A percentile compares a stretch with the other conserved stretches of the same genome.
Conservation (phyloP, 2,888 invertebrate genomes). For the Ophioninae sp. region DNA sequence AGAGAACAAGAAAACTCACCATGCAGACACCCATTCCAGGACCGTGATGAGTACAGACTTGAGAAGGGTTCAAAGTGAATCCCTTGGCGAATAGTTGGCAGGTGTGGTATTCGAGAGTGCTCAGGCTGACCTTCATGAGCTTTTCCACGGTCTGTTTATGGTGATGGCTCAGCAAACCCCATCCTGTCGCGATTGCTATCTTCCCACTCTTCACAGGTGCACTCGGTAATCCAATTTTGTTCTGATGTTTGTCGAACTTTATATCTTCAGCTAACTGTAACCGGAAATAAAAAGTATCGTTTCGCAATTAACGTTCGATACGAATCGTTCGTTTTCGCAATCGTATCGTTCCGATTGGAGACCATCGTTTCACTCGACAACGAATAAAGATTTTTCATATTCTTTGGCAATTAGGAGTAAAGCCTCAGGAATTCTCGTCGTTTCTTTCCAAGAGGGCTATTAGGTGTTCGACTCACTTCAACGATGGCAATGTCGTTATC, state of each 20-base stretch:
- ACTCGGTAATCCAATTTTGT: constrained; percentile 39
- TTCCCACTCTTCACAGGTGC: constrained; percentile 1
- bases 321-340: background rate
- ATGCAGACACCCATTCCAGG: constrained; percentile 42
- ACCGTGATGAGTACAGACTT: constrained; percentile 44
- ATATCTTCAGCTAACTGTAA: constrained; percentile 31
- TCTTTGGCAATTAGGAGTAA: no score
- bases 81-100: constrained; percentile 12
- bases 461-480: constrained; percentile 30
- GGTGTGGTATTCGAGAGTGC: background rate
- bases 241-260: constrained; percentile 15
- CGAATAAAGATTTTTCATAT: background rate
- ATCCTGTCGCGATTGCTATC: constrained; percentile 40
- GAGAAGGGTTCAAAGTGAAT: background rate
- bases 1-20: no score
- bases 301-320: background rate
- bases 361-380: background rate
- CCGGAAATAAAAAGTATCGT: background rate
- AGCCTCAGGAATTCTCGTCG: background rate
- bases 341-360: background rate
- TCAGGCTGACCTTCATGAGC: constrained; percentile 38
- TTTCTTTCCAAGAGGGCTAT: no score
- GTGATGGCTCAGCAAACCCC: constrained; percentile 21
- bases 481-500: constrained; percentile 53
- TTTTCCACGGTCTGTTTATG: background rate